Percentiles rank a stretch among this genome's conserved stretches.
Evolutionary conservation across 2,113 vertebrate genomes (phyloP).

Genomic region (Anarrhichthys ocellatus): DNA sequence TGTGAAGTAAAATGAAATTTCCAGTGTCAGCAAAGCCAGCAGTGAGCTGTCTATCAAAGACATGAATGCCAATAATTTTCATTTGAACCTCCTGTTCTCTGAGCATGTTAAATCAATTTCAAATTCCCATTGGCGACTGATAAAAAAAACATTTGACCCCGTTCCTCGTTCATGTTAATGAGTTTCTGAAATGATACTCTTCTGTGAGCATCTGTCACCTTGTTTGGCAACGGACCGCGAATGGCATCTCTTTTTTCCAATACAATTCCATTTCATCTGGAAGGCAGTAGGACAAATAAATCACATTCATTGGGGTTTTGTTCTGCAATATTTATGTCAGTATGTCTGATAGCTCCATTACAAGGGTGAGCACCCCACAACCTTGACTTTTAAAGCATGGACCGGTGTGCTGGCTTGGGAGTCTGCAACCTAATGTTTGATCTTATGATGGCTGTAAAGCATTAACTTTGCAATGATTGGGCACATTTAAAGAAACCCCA

Average conservation of each 20-base stretch:
- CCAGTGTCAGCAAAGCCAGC: constrained; percentile 48
- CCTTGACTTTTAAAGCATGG: neutral
- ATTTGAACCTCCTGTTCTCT: constrained; percentile 55
- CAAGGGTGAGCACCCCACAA: neutral
- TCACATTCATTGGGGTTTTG: constrained; percentile 25
- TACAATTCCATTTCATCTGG: constrained; percentile 50
- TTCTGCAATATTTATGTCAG: constrained; percentile 32
- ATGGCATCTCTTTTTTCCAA: constrained; percentile 30
- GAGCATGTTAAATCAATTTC: constrained; percentile 72
- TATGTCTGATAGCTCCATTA: constrained; percentile 34
- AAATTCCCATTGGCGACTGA: constrained; percentile 61
- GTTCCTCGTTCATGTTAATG: constrained; percentile 80
- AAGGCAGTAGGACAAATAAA: constrained; percentile 14
- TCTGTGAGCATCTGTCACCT: constrained; percentile 66
- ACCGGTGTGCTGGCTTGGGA: neutral
- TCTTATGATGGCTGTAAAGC: too few species aligned
- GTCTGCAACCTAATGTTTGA: neutral
- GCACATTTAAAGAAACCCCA: neutral
- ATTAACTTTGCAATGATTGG: neutral
- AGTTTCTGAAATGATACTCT: constrained; percentile 63
- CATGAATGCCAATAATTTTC: constrained; percentile 56
- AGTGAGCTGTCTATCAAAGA: constrained; percentile 49
- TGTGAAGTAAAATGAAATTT: constrained; percentile 54
- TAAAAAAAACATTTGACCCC: constrained; percentile 72
- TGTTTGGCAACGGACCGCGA: constrained; percentile 26